Base-by-base conservation (phyloP, 2,113 vertebrate genomes). In the Anolis sagrei region DNA sequence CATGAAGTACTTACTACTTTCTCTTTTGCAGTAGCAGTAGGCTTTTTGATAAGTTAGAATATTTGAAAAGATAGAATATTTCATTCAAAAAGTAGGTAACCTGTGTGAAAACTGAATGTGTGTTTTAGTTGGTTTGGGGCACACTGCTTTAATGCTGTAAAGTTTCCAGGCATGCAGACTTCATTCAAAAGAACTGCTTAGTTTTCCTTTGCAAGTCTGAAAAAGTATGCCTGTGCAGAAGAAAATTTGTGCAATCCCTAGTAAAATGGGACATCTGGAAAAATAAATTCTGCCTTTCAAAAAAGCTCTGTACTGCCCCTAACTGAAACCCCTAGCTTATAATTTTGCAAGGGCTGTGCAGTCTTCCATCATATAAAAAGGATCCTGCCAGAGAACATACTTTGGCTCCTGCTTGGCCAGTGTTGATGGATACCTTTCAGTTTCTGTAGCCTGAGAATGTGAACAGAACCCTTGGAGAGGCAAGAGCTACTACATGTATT, bases 81-180 rank as follows among this genome's bases (percentile, higher is more conserved):
- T 69, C 64, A 81, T 81, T 44, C n/a, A 81, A 81, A 81, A 48
- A 81, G 18, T 68, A 81, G 64, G 19, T 64, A 81, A 27, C 19
- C 36, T 32, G 16, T 44, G 36, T 74, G 72, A 74, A 58, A 74
- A 74, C 2, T 21, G 34, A 2, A 39, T 72, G 36, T 39, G 5
- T 74, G 29, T 77, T 77, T 21, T 54, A 77, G 29, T 14, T 11
- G 27, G 44, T 77, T 54, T 16, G 7, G 32, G 48, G 49, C 7
- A 49, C 14, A 49, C n/a, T 34, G 29, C 75, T 54, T 51, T 32
- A 16, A 23, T 27, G 54, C 14, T 11, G 7, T 14, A 5, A 73
- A 72, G 23, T 72, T 54, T 32, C 25, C n/a, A 58, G 23, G 4
- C 16, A 36, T 13, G 36, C 18, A 58, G 51, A 27, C 49, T 21